phyloP scores from a whole-genome alignment of 2,797 vertebrate genomes.

The Pogoniulus pusillus region DNA sequence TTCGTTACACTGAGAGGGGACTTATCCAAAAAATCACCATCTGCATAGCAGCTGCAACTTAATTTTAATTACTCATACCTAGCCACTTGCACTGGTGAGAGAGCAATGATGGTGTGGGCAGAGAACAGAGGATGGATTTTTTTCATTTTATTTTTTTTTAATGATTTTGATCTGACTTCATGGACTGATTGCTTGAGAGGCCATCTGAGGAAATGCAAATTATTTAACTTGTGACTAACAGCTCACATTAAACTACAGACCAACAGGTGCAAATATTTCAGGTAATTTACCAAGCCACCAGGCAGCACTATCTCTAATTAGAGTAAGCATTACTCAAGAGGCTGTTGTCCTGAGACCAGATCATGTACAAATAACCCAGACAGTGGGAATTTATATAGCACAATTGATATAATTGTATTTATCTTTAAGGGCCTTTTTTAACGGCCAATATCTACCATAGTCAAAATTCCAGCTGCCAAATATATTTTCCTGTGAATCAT shows the following conservation, averaged over 20 bases:
- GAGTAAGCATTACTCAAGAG: neutral
- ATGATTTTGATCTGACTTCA: neutral
- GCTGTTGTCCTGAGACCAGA: neutral
- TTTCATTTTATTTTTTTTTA: neutral
- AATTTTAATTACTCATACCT: neutral
- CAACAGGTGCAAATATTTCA: neutral
- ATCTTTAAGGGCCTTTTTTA: neutral
- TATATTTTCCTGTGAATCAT: neutral
- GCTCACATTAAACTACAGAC: neutral
- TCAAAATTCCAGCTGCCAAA: neutral
- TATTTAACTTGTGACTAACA: neutral
- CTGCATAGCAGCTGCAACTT: slow-evolving; percentile 32
- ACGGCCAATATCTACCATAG: neutral
- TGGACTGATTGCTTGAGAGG: neutral
- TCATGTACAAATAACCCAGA: neutral
- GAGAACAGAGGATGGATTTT: neutral
- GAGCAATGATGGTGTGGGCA: neutral
- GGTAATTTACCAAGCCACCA: neutral
- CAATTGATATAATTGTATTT: neutral
- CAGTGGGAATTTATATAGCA: neutral
- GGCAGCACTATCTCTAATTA: neutral
- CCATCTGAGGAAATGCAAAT: neutral
- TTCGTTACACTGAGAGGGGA: neutral
- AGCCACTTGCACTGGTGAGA: neutral
- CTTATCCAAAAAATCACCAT: neutral